Evolutionary conservation across 1,140 invertebrate genomes (phyloP), one percentile per base, ranked within the genome.

Genomic region (Bombus ignitus): DNA sequence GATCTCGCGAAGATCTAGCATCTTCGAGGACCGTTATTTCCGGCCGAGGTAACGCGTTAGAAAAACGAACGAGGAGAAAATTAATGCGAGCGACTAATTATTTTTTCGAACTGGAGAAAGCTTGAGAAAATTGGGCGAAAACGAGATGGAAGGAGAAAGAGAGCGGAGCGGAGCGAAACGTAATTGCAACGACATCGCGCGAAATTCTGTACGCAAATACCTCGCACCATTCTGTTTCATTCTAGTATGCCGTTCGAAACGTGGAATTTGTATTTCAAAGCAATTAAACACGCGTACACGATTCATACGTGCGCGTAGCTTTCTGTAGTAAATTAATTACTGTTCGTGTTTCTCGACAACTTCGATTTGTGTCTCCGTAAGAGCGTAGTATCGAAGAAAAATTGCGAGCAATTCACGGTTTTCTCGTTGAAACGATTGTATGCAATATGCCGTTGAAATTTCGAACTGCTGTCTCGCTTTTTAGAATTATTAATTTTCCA

Each of bases 11-110:
- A 18, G 18, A 53, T 47, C 15, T 1, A 18, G n/a, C 62, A 32
- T 65, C 62, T n/a, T 32, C n/a, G 62, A 65, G 62, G 79, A 70
- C 87, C 66, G 79, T 89, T 88, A 80, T 77, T 88, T 88, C 75
- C 65, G 75, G 70, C 44, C 59, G 83, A 88, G 81, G 78, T 89
- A 86, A 82, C 74, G 25, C 62, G 44, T 13, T 53, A 28, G 53
- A 39, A 28, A 22, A 59, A 39, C 5, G 15, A 75, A 65, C 39
- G 65, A 80, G 44, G 15, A 13, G 18, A 71, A 68, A 76, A 75
- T 35, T 35, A 70, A 22, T 15, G 37, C 22, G 37, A 57, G 22
- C 8, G 44, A 79, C 75, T 89, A 72, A 53, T 89, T 89, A 89
- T 82, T 89, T 86, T 80, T 72, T 71, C 71, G 78, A 59, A 57